Conservation (phyloP, 2,113 vertebrate genomes). For the Phoenicopterus ruber region DNA sequence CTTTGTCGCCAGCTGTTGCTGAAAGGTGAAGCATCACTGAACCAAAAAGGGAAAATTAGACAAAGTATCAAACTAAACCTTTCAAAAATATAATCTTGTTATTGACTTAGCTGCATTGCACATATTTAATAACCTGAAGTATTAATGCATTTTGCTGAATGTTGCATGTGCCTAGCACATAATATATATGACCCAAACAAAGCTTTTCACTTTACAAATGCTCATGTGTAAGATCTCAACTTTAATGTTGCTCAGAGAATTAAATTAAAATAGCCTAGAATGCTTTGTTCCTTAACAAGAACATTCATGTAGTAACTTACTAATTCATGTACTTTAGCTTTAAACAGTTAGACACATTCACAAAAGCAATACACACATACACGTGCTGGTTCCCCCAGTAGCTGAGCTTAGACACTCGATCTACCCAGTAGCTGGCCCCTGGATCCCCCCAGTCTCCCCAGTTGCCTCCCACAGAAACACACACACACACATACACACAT, state of each 20-base stretch:
- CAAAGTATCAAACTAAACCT: neutral
- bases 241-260: no score
- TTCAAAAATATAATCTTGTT: neutral
- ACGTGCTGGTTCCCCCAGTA: neutral
- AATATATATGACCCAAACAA: neutral
- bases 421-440: neutral
- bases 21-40: neutral
- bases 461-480: neutral
- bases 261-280: no score
- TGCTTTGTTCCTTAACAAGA: no score
- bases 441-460: neutral
- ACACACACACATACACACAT: neutral
- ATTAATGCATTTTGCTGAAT: neutral
- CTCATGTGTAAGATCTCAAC: no score
- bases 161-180: neutral
- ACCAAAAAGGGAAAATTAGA: neutral
- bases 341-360: no score
- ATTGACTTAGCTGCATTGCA: neutral
- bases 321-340: no score
- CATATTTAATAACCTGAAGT: neutral
- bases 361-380: no score
- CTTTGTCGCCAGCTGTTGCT: neutral
- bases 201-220: neutral
- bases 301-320: no score
- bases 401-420: neutral